Evolutionary conservation across 2,888 invertebrate species (phyloP).

Genomic region (Callinectes sapidus): DNA sequence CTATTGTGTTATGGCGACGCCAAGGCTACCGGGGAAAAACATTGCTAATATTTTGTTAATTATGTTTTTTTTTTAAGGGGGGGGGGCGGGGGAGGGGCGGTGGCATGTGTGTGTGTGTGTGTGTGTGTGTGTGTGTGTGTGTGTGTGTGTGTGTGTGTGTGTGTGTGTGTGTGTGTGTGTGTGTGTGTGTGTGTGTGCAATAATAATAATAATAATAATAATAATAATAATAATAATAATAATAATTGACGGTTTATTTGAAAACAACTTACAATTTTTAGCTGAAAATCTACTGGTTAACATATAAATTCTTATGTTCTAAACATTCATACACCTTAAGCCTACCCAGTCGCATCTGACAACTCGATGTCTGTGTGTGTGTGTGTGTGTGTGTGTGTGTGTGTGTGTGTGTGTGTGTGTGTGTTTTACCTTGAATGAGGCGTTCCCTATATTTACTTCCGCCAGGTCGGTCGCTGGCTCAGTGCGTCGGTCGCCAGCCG

Average conservation of each 20-base stretch:
- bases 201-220: too few species aligned
- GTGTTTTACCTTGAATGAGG: conserved; percentile 25
- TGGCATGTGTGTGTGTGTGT: background rate
- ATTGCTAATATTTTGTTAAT: background rate
- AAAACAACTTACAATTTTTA: too few species aligned
- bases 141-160: background rate
- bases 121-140: background rate
- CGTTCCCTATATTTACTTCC: conserved; percentile 35
- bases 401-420: background rate
- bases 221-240: too few species aligned
- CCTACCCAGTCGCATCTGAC: too few species aligned
- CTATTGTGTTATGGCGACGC: background rate
- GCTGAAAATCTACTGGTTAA: too few species aligned
- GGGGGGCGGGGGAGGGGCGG: too few species aligned
- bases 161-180: background rate
- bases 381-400: conserved; percentile 15
- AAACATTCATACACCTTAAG: too few species aligned
- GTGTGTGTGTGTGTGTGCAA: conserved; percentile 7
- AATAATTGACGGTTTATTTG: too few species aligned
- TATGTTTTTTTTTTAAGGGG: background rate
- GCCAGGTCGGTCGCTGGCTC: background rate
- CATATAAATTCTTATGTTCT: too few species aligned
- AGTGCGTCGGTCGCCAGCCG: background rate
- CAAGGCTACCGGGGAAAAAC: background rate
- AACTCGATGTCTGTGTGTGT: background rate